Percentiles rank a stretch among this genome's conserved stretches.
Conservation (phyloP, 2,888 invertebrate genomes). For the Opisthograptis luteolata region DNA sequence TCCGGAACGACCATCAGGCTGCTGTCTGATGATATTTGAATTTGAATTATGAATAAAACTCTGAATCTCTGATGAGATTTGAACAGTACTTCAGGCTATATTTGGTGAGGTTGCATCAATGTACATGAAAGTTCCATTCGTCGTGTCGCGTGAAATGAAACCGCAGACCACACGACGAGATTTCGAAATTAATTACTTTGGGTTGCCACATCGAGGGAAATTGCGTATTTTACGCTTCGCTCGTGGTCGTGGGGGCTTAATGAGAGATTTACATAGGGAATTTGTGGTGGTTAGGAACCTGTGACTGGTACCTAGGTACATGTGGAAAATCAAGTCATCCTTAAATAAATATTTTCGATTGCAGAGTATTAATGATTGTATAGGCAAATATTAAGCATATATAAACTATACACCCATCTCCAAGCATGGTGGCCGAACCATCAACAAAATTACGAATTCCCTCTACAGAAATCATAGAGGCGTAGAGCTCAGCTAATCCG, state of each 20-base stretch:
- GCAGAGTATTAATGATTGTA: too few relatives aligned
- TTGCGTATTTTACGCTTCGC: slow-evolving; percentile 3
- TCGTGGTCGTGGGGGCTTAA: background rate
- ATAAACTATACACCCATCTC: background rate
- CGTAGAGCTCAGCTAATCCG: slow-evolving; percentile 51
- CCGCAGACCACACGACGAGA: slow-evolving; percentile 4
- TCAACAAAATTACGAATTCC: slow-evolving; percentile 21
- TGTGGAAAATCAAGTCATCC: too few relatives aligned
- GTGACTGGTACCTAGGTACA: too few relatives aligned
- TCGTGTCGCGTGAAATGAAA: background rate
- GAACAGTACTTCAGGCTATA: background rate
- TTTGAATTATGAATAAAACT: slow-evolving; percentile 3
- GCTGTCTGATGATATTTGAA: background rate
- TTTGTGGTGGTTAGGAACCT: background rate
- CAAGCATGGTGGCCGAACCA: background rate
- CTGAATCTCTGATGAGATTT: background rate
- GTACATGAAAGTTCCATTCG: background rate
- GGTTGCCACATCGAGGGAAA: slow-evolving; percentile 18
- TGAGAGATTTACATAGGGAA: background rate
- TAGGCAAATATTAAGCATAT: too few relatives aligned
- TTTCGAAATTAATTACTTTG: slow-evolving; percentile 29
- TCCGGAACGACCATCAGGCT: background rate
- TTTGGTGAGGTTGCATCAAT: background rate
- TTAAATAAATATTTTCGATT: too few relatives aligned
- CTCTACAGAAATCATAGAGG: slow-evolving; percentile 52